Evolutionary conservation across 2,113 vertebrate genomes (phyloP), one percentile per base, ranked within the genome.

Genomic region (Gnathonemus longibarbis): DNA sequence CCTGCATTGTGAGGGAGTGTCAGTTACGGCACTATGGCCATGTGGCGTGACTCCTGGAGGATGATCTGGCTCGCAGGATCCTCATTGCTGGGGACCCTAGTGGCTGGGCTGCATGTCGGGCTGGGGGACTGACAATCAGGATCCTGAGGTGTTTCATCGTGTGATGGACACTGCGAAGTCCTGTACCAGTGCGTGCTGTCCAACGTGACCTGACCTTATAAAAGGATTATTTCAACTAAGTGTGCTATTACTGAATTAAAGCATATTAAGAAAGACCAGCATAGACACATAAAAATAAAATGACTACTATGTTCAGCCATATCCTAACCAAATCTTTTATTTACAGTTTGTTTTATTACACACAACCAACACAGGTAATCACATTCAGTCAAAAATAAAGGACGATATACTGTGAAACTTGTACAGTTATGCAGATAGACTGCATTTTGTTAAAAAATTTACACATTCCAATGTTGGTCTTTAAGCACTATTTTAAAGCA

Each of bases 301-400:
- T 42, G n/a, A 4, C 53, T 56, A 4, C 9, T 35, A 58, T 88
- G 6, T 39, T 62, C 17, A 24, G n/a, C 1, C 21, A 5, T 91
- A 92, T 91, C 85, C 85, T 92, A 91, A 89, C 70, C 91, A 53
- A 87, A 90, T 91, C 7, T 80, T 93, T 95, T 95, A 95, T 95
- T 95, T 95, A 95, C 93, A 95, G 19, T 17, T 77, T 89, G 91
- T 80, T 89, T 90, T 86, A 85, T 87, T 80, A 91, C 89, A 91
- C 85, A 91, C 53, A 84, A 90, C 74, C 89, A 91, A 93, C 88
- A 53, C 49, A 58, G 84, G 89, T 87, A 24, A n/a, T 91, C 49
- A 90, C 42, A 91, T 42, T 91, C 35, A 91, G 52, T 89, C 46
- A 92, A 35, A 90, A 88, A 94, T 88, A 93, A 74, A 91, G 92